phyloP scores from a whole-genome alignment of 2,888 invertebrate genomes.

The Ischnus inquisitorius region DNA sequence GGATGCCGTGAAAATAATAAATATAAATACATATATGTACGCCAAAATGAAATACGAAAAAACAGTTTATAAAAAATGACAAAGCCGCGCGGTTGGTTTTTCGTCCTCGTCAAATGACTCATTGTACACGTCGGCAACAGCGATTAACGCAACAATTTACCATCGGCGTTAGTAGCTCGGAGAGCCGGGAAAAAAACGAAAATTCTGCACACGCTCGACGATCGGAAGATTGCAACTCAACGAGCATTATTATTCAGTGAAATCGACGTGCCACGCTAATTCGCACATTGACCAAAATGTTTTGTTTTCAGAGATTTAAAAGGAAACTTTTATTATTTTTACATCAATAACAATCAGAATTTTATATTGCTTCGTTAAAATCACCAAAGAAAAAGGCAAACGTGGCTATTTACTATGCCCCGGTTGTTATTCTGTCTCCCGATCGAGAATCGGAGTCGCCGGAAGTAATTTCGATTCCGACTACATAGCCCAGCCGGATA shows the following conservation, averaged over 20 bases:
- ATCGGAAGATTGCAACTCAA: neutral
- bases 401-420: neutral
- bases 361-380: neutral
- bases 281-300: too few species aligned
- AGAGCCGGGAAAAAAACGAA: neutral
- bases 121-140: neutral
- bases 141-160: constrained; percentile 11
- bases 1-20: constrained; percentile 24
- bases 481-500: constrained; percentile 45
- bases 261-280: neutral
- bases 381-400: neutral
- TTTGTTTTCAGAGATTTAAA: too few species aligned
- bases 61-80: constrained; percentile 30
- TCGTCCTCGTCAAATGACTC: neutral
- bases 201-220: neutral
- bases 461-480: constrained; percentile 28
- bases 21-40: constrained; percentile 5
- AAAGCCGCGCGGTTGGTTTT: constrained; percentile 1
- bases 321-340: neutral
- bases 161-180: neutral
- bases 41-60: neutral
- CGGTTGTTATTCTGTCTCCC: constrained; percentile 28
- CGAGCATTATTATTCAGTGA: neutral
- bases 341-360: neutral
- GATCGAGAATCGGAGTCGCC: constrained; percentile 25